Evolutionary conservation across 92 coral and sea anemone genomes (phyloP), one percentile per base, ranked within the genome.

Genomic region (Plumapathes pennacea): DNA sequence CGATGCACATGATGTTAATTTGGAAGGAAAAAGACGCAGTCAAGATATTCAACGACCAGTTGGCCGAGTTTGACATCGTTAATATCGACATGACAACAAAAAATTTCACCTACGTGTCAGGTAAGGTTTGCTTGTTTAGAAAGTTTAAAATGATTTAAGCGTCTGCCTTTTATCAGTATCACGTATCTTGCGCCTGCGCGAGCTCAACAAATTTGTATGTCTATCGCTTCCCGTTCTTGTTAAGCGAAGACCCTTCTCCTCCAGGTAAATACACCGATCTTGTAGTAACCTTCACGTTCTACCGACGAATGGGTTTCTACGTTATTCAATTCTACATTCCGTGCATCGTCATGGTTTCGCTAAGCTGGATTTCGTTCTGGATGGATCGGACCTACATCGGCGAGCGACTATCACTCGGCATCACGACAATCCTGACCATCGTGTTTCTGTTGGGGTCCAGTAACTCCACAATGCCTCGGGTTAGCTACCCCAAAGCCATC

Each of bases 401-500:
- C 22, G 98, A 92, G 62, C 89, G 98, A 67, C 79, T 92, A 31
- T 83, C 98, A 17, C 88, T 92, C 48, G 95, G 98, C 0, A 92
- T 92, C 50, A 88, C 98, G 46, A 92, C 98, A 5, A 81, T 92
- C 25, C 81, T 92, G 50, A 92, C 98, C 34, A 92, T 92, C 45
- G 98, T 92, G 22, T 92, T 92, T 67, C 44, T 92, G 41, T 96
- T 92, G 37, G 98, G 98, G 11, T 84, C 98, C 5, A 84, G 95
- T 62, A 91, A 92, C 76, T 75, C 96, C 17, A 88, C 96, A 28
- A 92, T 92, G 98, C 98, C 98, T 15, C 89, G 98, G 50, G 98
- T 92, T 32, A 88, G 96, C 53, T 92, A 92, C 65, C 96, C 98
- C 54, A 92, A 92, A 81, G 95, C 95, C 36, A 88, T 92, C 40